Conservation (phyloP, 1,140 invertebrate species). For the Drosophila insularis region DNA sequence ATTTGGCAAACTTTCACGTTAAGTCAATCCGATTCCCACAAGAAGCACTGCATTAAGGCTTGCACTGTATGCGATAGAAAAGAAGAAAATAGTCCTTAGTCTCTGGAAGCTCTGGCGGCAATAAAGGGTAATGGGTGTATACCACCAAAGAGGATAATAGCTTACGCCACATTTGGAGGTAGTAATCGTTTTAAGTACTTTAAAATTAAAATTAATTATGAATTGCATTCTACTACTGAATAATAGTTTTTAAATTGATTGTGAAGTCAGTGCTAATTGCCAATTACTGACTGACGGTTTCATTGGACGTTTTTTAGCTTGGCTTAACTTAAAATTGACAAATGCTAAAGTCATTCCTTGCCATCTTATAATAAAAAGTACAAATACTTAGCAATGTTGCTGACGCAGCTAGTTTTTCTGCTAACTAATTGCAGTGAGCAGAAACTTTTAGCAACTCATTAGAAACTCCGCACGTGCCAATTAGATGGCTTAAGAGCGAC, state of each 20-base stretch:
- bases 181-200: no score
- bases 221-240: no score
- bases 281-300: background rate
- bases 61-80: no score
- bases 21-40: no score
- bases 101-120: no score
- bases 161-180: no score
- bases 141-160: no score
- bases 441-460: constrained; percentile 65
- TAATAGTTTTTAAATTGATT: background rate
- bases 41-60: no score
- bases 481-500: constrained; percentile 48
- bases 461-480: constrained; percentile 66
- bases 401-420: constrained; percentile 42
- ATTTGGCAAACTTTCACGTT: no score
- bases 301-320: constrained; percentile 8
- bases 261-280: background rate
- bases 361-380: constrained; percentile 17
- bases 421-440: constrained; percentile 23
- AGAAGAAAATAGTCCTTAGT: no score
- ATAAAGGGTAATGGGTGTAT: no score
- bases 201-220: no score
- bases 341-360: constrained; percentile 52
- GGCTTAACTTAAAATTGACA: constrained; percentile 34
- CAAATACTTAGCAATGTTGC: constrained; percentile 14